Conservation (phyloP, 1,140 invertebrate genomes). For the Euwallacea similis region DNA sequence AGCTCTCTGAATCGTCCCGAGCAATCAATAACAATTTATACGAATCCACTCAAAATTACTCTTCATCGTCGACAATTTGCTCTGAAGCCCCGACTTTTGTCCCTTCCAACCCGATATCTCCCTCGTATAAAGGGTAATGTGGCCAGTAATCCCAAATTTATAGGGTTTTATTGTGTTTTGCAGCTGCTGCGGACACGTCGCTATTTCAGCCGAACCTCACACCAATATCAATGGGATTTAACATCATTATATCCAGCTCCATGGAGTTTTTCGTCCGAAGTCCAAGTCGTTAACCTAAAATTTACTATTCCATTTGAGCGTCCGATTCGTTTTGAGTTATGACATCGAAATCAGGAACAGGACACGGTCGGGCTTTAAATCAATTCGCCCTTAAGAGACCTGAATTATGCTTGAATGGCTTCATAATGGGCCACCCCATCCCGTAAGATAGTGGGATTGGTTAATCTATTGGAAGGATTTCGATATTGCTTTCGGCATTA, state of each 20-base stretch:
- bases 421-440: constrained; percentile 22
- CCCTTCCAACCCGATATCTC: constrained; percentile 30
- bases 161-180: constrained; percentile 39
- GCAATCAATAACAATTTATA: no score
- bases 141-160: constrained; percentile 38
- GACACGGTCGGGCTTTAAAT: constrained; percentile 32
- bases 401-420: constrained; percentile 28
- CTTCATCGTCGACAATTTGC: no score
- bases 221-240: constrained; percentile 35
- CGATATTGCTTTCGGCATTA: constrained; percentile 6
- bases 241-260: background rate
- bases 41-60: no score
- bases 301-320: constrained; percentile 28
- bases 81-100: constrained; percentile 3
- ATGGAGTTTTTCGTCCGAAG: background rate
- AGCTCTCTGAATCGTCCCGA: no score
- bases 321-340: constrained; percentile 36
- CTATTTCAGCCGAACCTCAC: constrained; percentile 25
- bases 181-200: constrained; percentile 31
- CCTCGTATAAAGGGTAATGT: constrained; percentile 20
- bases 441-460: constrained; percentile 15
- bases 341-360: constrained; percentile 32
- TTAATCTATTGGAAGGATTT: constrained; percentile 17
- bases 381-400: constrained; percentile 28
- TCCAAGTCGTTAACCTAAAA: constrained; percentile 6